phyloP scores from a whole-genome alignment of 2,113 vertebrate genomes.

The Zapus hudsonius region DNA sequence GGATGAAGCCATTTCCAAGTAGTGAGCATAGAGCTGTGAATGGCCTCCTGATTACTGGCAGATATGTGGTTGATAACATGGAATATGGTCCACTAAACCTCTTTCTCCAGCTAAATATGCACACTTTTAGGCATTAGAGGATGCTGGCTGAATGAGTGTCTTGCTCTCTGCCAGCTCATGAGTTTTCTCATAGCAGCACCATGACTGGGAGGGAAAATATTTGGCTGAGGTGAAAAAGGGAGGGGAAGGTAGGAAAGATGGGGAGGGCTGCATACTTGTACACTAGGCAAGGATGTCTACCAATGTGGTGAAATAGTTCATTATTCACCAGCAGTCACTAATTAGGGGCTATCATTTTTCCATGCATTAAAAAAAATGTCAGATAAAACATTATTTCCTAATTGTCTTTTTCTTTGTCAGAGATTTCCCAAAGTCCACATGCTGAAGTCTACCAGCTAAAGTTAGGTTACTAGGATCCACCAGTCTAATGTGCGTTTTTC shows the following conservation, averaged over 20 bases:
- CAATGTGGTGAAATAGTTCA: conserved; percentile 75
- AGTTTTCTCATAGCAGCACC: conserved; percentile 47
- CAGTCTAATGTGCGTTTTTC: neutral
- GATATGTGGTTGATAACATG: conserved; percentile 61
- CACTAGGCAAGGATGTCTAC: conserved; percentile 25
- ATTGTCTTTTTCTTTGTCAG: conserved; percentile 44
- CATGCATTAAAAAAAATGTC: conserved; percentile 46
- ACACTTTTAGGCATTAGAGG: conserved; percentile 66
- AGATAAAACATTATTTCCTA: conserved; percentile 60
- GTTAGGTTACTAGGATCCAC: neutral
- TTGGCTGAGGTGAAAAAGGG: conserved; percentile 27
- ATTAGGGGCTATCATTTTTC: conserved; percentile 76
- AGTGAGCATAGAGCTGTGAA: conserved; percentile 66
- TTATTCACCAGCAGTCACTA: conserved; percentile 76
- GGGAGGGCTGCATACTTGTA: conserved; percentile 35
- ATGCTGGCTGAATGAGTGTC: neutral
- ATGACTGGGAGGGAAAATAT: conserved; percentile 58
- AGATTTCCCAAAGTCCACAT: neutral
- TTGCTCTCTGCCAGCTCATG: neutral
- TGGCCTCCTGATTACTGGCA: conserved; percentile 65
- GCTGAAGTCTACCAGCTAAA: neutral
- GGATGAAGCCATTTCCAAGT: conserved; percentile 68
- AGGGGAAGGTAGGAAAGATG: neutral
- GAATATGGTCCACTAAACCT: conserved; percentile 32
- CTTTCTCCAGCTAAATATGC: conserved; percentile 69